Conservation (phyloP, 2,113 vertebrate species). For the Aptenodytes patagonicus region DNA sequence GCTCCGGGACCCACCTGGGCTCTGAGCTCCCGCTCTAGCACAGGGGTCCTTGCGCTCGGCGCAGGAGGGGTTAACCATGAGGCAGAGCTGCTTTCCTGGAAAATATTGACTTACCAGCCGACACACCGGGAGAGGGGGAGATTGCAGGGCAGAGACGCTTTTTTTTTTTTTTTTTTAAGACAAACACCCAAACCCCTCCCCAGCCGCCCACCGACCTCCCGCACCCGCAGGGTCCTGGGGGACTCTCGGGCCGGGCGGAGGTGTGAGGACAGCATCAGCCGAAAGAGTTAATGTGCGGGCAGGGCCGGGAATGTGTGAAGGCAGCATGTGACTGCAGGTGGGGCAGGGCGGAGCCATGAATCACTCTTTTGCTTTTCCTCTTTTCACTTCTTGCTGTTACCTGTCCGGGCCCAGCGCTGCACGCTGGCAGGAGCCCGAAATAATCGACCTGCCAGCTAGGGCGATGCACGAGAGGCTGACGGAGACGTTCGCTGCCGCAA, state of each 20-base stretch:
- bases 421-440: background rate
- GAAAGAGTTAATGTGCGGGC: slow-evolving; percentile 44
- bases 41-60: fast-evolving
- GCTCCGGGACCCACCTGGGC: background rate
- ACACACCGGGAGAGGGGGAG: background rate
- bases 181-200: background rate
- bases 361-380: slow-evolving; percentile 52
- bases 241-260: fast-evolving
- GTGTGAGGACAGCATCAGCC: background rate
- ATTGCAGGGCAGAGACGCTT: fast-evolving
- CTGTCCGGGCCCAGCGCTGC: slow-evolving; percentile 1
- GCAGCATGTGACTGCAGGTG: slow-evolving; percentile 65
- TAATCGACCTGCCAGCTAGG: background rate
- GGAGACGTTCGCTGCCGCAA: too few relatives aligned
- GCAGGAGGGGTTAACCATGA: background rate
- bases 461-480: background rate
- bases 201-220: background rate
- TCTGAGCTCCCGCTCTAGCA: background rate
- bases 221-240: fast-evolving
- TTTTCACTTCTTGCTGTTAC: slow-evolving; percentile 62
- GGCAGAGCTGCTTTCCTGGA: background rate
- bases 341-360: slow-evolving; percentile 62
- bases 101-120: background rate
- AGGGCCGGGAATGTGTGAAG: slow-evolving; percentile 6
- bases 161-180: background rate